Evolutionary conservation across 1,140 invertebrate species (phyloP), one percentile per base, ranked within the genome.

Genomic region (Diploscapter pachys): DNA sequence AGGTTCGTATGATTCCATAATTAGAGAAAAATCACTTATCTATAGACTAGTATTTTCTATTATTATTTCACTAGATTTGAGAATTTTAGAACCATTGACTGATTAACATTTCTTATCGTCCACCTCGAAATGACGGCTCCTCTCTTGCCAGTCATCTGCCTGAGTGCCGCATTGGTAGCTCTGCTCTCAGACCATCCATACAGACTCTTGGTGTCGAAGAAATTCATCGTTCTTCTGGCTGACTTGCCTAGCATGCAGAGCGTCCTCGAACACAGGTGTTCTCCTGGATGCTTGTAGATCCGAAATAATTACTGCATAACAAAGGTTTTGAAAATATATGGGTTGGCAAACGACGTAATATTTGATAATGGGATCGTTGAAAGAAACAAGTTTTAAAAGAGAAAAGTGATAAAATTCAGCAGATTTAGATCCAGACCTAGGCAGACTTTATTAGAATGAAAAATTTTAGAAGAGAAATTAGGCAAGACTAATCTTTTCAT

Each of bases 221-320:
- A 80, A 13, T 69, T 76, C 59, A 71, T 13, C 3, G 59, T 59
- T 11, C 78, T 64, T 31, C 87, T 84, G 81, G 90, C 88, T 73
- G 94, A 93, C 79, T 88, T 86, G 2, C 92, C 91, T 76, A 91
- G 91, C 90, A 93, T 92, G 81, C 93, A 95, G 3, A 95, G 75
- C 0, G 93, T 95, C 80, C 90, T 90, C 8, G 88, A 89, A 48
- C 87, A 87, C 8, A 95, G 78, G 50, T 71, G 63, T 51, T 56
- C 64, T 48, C 52, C 65, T 5, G 4, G 8, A 53, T 49, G 13
- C 8, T 65, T 57, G 53, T 70, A 69, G 3, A 75, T 61, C 67
- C 57, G 5, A 53, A 69, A 8, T 48, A 54, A 68, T 5, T 68
- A 31, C 8, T n/a, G 56, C 50, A 68, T 50, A 31, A 65, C n/a